Evolutionary conservation across 2,888 invertebrate genomes (phyloP), one percentile per base, ranked within the genome.

Genomic region (Pollenia angustigena): DNA sequence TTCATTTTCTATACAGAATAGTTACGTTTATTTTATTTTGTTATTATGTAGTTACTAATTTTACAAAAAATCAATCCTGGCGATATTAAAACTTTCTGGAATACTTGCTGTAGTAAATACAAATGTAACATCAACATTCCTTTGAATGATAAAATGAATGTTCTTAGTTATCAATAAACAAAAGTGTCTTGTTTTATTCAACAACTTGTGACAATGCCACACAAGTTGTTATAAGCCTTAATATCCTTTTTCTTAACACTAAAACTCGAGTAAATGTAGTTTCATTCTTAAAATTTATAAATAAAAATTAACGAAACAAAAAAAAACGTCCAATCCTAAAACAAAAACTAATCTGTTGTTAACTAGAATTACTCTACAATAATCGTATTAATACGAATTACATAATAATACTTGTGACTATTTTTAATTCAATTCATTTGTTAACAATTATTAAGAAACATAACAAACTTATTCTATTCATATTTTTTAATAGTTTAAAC

Each of bases 401-500:
- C n/a, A 54, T 46, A 32, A 18, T 72, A 68, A 14, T 52, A 50
- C 54, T 62, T 58, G 18, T 50, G 44, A 56, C 42, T 12, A 48
- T n/a, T 69, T 68, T 44, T 81, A 84, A 84, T 56, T 74, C 50
- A 18, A 58, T 87, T 81, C 56, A 84, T 84, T 84, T 84, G 76
- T 87, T 84, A 69, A 52, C 81, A 78, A 69, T 87, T 87, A 87
- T 69, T 46, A 71, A 46, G 76, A 86, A 86, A 69, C 14, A 66
- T 52, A 78, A 44, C 11, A 54, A 58, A 44, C 50, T 58, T 18
- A 40, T 79, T 60, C 14, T 74, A 42, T 79, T 83, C 64, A 71
- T 76, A 64, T 12, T 54, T 80, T 75, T 80, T 46, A 32, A 48
- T 44, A 18, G 14, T 40, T 3, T n/a, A 60, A 75, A 50, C 23